phyloP scores from a whole-genome alignment of 2,113 vertebrate genomes.

The Fregata magnificens region DNA sequence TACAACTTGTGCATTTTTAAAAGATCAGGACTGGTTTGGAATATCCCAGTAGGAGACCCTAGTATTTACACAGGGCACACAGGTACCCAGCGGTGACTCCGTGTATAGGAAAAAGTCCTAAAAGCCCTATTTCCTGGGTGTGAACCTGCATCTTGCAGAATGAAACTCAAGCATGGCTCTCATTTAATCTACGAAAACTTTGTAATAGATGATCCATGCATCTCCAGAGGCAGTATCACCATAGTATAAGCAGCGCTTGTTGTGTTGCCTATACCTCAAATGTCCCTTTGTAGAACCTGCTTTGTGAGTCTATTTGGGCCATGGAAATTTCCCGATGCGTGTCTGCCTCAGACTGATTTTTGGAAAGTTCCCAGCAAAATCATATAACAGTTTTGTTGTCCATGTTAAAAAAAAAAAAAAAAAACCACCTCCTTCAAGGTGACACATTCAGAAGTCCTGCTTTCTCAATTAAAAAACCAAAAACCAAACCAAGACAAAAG shows the following conservation, averaged over 20 bases:
- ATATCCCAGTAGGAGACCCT: neutral
- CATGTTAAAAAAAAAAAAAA: neutral
- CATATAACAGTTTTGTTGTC: neutral
- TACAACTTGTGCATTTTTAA: neutral
- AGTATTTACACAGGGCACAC: neutral
- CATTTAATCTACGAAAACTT: neutral
- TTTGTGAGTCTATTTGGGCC: neutral
- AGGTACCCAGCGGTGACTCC: rapidly evolving
- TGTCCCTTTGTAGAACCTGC: neutral
- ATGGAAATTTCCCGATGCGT: neutral
- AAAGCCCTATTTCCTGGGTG: neutral
- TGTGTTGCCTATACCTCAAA: neutral
- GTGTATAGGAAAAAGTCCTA: neutral
- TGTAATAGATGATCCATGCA: neutral
- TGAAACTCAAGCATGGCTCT: neutral
- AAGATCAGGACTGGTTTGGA: neutral
- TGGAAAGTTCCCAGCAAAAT: neutral
- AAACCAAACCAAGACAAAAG: no score
- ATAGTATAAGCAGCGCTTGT: neutral
- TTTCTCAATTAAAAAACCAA: neutral
- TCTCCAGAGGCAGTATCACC: neutral
- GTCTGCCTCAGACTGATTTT: neutral
- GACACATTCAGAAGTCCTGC: neutral
- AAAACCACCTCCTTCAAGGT: neutral
- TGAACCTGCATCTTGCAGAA: neutral